Conservation (phyloP, 2,113 vertebrate genomes). For the cattle (Bos taurus) region ARS-UCD2.0 NC_037331.1:9783501-9784000, state of each 20-base stretch:
- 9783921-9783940: not conserved
- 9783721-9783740: not conserved
- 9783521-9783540: not conserved
- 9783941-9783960: not conserved
- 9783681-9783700: not conserved
- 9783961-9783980: not conserved
- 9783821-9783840: not conserved
- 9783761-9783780: not conserved
- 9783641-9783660: not conserved
- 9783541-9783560: not conserved
- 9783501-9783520: not conserved
- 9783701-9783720: not conserved
- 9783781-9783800: not conserved
- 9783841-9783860: not conserved
- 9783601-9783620: not conserved
- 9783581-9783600: not conserved
- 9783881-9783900: not conserved
- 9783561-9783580: not conserved
- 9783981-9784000: not conserved
- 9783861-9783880: not conserved
- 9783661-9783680: not conserved
- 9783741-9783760: not conserved
- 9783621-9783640: not conserved
- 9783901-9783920: not conserved
- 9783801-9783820: not conserved